These are phyloP conservation scores for Opisthocomus hoazin DNA, from an alignment of 2,113 vertebrate species.

Conservation along the genomic window DNA sequence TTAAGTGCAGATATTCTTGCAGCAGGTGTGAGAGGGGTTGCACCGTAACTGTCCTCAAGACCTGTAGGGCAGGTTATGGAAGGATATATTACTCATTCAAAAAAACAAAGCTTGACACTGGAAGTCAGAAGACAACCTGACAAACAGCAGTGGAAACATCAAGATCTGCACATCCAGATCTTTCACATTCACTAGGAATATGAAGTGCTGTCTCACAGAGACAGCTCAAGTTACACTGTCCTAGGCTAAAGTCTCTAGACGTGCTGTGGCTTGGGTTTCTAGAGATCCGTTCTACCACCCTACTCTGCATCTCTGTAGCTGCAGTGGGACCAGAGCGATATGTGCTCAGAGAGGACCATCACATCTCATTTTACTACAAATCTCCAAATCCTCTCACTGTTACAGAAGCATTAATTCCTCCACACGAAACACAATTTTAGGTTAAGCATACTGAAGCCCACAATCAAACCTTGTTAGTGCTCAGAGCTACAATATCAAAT, in stretches of 20 bases:
- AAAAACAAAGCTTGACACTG: neutral
- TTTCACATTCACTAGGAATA: neutral
- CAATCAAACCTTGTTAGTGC: neutral
- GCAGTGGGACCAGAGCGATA: neutral
- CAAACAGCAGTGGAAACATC: neutral
- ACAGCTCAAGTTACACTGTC: neutral
- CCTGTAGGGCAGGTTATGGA: slow-evolving; percentile 35
- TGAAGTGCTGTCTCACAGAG: neutral
- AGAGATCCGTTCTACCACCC: neutral
- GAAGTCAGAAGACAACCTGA: neutral
- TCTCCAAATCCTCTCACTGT: neutral
- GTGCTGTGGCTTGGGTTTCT: neutral
- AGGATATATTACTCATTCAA: neutral
- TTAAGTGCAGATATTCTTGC: slow-evolving; percentile 96
- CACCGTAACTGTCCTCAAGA: slow-evolving; percentile 77
- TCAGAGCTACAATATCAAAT: neutral
- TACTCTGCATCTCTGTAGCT: neutral
- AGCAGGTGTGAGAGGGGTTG: slow-evolving; percentile 90
- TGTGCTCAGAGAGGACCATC: neutral
- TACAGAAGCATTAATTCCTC: neutral
- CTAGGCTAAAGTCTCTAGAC: neutral
- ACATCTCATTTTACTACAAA: neutral
- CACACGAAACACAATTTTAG: neutral
- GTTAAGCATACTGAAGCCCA: neutral
- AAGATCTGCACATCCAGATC: neutral